Evolutionary conservation across 2,797 vertebrate genomes (phyloP).

Genomic region (Arctocebus calabarensis): DNA sequence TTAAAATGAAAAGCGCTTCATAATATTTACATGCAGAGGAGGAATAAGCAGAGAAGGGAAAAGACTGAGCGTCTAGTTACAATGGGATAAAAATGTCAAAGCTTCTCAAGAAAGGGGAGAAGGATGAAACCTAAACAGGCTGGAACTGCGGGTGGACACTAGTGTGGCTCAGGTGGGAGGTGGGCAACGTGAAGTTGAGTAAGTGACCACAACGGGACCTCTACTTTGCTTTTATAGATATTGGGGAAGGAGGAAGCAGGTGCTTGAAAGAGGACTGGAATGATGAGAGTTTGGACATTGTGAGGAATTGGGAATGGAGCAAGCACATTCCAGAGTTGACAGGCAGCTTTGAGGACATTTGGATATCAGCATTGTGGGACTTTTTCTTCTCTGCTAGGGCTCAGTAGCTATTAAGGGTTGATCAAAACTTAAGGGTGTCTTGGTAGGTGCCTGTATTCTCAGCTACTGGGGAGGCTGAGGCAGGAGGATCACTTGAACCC

Average conservation of each 20-base stretch:
- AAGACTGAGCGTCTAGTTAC: background rate
- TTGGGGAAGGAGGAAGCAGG: background rate
- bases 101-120: background rate
- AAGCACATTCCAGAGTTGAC: background rate
- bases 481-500: too few relatives aligned
- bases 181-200: background rate
- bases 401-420: background rate
- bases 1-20: background rate
- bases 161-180: too few relatives aligned
- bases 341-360: background rate
- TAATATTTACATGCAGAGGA: background rate
- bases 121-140: too few relatives aligned
- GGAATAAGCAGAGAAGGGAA: background rate
- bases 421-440: constrained; percentile 1
- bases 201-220: background rate
- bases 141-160: background rate
- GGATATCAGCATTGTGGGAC: background rate
- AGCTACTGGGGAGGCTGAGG: too few relatives aligned
- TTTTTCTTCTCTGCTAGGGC: background rate
- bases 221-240: background rate
- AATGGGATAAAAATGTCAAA: background rate
- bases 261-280: background rate
- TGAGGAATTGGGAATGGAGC: background rate
- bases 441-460: background rate
- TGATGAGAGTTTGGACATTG: too few relatives aligned